Conservation (phyloP, 2,113 vertebrate species). For the Clarias batrachus region DNA sequence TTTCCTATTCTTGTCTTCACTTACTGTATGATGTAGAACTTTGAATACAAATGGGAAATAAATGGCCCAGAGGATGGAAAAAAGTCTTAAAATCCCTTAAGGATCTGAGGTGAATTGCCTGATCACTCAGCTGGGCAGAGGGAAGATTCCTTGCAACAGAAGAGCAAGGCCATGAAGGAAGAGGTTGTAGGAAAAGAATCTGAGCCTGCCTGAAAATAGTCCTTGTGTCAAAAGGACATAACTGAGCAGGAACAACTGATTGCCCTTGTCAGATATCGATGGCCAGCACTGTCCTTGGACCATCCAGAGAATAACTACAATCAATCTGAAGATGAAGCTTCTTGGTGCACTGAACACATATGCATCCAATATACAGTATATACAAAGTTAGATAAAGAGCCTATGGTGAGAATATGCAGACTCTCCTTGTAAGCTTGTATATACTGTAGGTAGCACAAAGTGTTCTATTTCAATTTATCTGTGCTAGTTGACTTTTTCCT, state of each 20-base stretch:
- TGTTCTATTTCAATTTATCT: neutral
- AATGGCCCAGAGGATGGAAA: slow-evolving; percentile 35
- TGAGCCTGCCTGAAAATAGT: neutral
- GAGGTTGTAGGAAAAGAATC: neutral
- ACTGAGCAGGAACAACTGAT: too few relatives aligned
- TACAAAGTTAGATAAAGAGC: neutral
- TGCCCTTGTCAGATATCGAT: neutral
- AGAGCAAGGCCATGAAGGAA: too few relatives aligned
- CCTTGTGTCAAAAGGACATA: neutral
- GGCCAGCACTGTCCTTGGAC: slow-evolving; percentile 3
- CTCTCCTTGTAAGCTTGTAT: too few relatives aligned
- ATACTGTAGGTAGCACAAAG: neutral
- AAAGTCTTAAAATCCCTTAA: slow-evolving; percentile 1
- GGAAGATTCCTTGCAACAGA: too few relatives aligned
- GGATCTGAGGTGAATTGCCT: neutral
- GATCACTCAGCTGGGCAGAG: neutral
- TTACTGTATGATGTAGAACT: slow-evolving; percentile 35
- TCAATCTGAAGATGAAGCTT: neutral
- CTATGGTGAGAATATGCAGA: too few relatives aligned
- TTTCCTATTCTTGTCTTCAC: slow-evolving; percentile 34
- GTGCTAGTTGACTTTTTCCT: neutral
- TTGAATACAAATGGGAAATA: slow-evolving; percentile 20
- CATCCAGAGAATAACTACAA: slow-evolving; percentile 14
- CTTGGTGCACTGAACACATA: neutral
- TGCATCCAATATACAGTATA: neutral